Percentiles rank a stretch among this genome's conserved stretches.
Conservation (phyloP, 2,113 vertebrate genomes). For the Brevimyrus niger region DNA sequence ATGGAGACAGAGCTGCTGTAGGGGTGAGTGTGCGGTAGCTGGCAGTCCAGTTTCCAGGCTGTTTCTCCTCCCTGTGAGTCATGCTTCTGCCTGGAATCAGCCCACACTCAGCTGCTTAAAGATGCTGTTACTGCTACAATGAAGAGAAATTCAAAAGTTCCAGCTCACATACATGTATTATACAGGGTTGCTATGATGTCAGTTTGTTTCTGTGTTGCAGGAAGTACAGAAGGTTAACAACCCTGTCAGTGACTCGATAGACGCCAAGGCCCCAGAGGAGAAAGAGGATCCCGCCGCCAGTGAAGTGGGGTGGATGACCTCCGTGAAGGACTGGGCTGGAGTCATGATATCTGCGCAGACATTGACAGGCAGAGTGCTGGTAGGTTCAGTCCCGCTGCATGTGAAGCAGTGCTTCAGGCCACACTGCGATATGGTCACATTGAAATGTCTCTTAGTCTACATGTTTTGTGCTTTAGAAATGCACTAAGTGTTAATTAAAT, state of each 20-base stretch:
- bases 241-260: conserved; percentile 68
- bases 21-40: background rate
- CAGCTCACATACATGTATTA: background rate
- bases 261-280: conserved; percentile 74
- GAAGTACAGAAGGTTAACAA: conserved; percentile 89
- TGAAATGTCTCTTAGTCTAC: background rate
- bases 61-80: background rate
- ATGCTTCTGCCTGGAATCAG: background rate
- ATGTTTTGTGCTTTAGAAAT: background rate
- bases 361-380: conserved; percentile 95
- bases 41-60: background rate
- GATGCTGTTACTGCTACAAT: background rate
- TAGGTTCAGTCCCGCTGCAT: conserved; percentile 53
- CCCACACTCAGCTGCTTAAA: conserved; percentile 2
- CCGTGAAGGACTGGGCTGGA: conserved; percentile 98
- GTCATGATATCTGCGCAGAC: conserved; percentile 99
- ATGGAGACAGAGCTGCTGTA: background rate
- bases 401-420: background rate
- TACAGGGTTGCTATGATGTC: background rate
- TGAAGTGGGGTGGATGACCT: conserved; percentile 99
- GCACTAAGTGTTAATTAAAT: background rate
- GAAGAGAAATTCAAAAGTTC: background rate
- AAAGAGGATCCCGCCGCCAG: conserved; percentile 78
- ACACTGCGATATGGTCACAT: background rate
- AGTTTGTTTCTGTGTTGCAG: conserved; percentile 50